phyloP scores from a whole-genome alignment of 2,888 invertebrate genomes.

The Lobophora halterata region DNA sequence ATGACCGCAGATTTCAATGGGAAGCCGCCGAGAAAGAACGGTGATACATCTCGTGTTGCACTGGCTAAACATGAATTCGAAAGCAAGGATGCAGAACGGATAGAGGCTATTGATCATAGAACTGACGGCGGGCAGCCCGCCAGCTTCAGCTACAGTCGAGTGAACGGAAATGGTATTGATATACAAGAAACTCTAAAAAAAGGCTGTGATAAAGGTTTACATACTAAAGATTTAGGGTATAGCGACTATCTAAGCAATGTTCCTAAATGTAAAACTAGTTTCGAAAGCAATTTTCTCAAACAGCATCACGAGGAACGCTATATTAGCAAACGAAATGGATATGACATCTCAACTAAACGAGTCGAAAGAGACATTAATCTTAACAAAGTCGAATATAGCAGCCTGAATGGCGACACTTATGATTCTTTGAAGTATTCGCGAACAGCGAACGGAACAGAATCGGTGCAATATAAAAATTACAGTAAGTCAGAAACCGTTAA shows the following conservation, averaged over 20 bases:
- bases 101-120: constrained; percentile 56
- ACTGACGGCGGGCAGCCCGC: constrained; percentile 57
- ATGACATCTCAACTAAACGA: constrained; percentile 63
- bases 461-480: constrained; percentile 75
- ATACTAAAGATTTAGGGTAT: constrained; percentile 71
- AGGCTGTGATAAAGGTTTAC: constrained; percentile 78
- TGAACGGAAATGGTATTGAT: constrained; percentile 67
- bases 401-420: constrained; percentile 70
- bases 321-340: constrained; percentile 66
- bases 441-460: constrained; percentile 75
- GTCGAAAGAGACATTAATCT: constrained; percentile 70
- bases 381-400: constrained; percentile 69
- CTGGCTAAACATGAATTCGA: constrained; percentile 72
- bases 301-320: constrained; percentile 72
- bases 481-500: constrained; percentile 75
- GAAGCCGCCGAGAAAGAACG: constrained; percentile 57
- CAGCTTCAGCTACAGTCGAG: constrained; percentile 61
- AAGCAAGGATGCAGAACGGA: constrained; percentile 63
- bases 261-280: constrained; percentile 78
- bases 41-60: constrained; percentile 66
- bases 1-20: constrained; percentile 60
- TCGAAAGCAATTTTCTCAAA: constrained; percentile 75
- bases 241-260: constrained; percentile 75
- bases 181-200: constrained; percentile 75
- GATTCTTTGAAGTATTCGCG: constrained; percentile 79